These are phyloP conservation scores for Hypselothyrea guttata DNA, from an alignment of 2,888 invertebrate genomes.

Conservation along the genomic window DNA sequence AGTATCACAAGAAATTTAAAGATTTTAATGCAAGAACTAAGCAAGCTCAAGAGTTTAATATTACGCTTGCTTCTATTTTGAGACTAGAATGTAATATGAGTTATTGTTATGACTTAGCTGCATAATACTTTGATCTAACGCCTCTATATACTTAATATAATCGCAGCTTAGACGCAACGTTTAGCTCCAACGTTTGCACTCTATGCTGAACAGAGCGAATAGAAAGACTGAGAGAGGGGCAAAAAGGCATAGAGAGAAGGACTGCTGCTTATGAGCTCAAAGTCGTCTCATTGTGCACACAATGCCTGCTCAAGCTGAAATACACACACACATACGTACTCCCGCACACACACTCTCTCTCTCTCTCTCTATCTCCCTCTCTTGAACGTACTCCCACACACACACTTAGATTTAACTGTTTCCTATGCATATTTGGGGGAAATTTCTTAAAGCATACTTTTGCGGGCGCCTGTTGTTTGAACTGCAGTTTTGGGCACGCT, in stretches of 20 bases:
- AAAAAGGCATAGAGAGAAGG: not conserved
- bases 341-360: slow-evolving; percentile 7
- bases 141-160: slow-evolving; percentile 17
- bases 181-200: slow-evolving; percentile 6
- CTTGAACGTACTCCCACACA: slow-evolving; percentile 5
- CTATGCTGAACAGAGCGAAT: not conserved
- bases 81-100: not conserved
- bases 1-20: too few species aligned
- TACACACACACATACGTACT: slow-evolving; percentile 10
- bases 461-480: slow-evolving; percentile 62
- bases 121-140: slow-evolving; percentile 34
- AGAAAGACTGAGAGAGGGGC: not conserved
- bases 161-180: slow-evolving; percentile 14
- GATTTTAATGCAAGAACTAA: too few species aligned
- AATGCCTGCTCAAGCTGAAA: slow-evolving; percentile 35
- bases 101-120: not conserved
- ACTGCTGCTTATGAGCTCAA: slow-evolving; percentile 25
- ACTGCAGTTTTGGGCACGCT: slow-evolving; percentile 17
- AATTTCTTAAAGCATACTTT: slow-evolving; percentile 69
- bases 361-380: too few species aligned
- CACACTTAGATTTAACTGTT: not conserved
- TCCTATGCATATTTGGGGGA: slow-evolving; percentile 18
- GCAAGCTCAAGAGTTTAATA: too few species aligned
- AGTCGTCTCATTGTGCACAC: slow-evolving; percentile 43
- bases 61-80: too few species aligned